Percentiles rank a stretch among this genome's conserved stretches.
Conservation (phyloP, 1,140 invertebrate genomes). For the Ylistrum balloti region DNA sequence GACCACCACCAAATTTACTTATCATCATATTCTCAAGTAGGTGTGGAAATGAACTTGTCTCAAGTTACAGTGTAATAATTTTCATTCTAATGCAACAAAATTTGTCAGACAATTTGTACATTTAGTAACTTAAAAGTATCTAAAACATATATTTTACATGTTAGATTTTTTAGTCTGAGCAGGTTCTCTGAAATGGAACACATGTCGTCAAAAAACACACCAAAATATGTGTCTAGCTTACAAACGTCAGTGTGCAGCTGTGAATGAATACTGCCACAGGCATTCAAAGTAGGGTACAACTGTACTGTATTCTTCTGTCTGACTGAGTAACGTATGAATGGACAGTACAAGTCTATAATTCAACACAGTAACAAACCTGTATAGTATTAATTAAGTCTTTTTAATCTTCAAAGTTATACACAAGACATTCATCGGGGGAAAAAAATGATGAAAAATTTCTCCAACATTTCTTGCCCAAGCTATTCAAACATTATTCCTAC, state of each 20-base stretch:
- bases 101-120: not conserved
- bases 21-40: slow-evolving; percentile 11
- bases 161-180: not conserved
- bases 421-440: too few species aligned
- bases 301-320: not conserved
- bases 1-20: not conserved
- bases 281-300: slow-evolving; percentile 31
- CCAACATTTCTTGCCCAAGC: too few species aligned
- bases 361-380: too few species aligned
- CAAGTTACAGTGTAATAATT: not conserved
- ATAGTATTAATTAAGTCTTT: too few species aligned
- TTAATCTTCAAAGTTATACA: too few species aligned
- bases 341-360: not conserved
- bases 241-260: not conserved
- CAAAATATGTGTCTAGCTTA: not conserved
- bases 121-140: not conserved
- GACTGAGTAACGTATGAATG: not conserved
- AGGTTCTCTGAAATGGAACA: not conserved
- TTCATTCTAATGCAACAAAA: not conserved
- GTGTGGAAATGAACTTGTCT: slow-evolving; percentile 20
- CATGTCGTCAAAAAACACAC: not conserved
- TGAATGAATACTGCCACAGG: not conserved
- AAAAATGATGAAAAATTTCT: too few species aligned
- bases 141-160: not conserved
- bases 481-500: too few species aligned